Evolutionary conservation across 2,113 vertebrate genomes (phyloP).

Genomic region (Gasterosteus nipponicus): DNA sequence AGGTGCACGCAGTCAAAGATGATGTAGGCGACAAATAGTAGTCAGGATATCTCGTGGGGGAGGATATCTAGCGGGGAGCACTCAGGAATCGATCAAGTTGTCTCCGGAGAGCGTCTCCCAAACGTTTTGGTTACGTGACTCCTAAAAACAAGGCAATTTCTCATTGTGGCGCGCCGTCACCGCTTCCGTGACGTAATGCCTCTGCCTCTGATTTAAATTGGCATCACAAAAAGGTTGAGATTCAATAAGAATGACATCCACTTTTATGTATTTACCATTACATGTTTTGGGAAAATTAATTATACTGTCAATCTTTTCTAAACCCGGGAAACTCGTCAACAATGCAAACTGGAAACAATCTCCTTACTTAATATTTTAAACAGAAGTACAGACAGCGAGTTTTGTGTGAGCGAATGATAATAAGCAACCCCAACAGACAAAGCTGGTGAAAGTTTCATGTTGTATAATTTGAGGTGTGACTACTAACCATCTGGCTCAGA

Average conservation of each 20-base stretch:
- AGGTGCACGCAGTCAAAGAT: constrained; percentile 48
- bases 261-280: too few relatives aligned
- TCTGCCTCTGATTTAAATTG: too few relatives aligned
- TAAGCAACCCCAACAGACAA: neutral
- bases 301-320: too few relatives aligned
- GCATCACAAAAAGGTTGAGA: too few relatives aligned
- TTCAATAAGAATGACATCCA: too few relatives aligned
- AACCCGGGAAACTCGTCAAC: too few relatives aligned
- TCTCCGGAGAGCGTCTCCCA: rapidly evolving
- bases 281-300: too few relatives aligned
- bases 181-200: neutral
- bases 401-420: neutral
- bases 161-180: neutral
- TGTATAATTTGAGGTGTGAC: neutral
- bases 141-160: neutral
- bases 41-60: constrained; percentile 25
- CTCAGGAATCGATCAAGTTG: neutral
- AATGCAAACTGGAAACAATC: neutral
- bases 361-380: neutral
- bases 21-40: constrained; percentile 25
- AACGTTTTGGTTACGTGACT: neutral
- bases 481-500: neutral
- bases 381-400: neutral
- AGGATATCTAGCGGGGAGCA: neutral
- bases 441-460: neutral